Conservation (phyloP, 2,797 vertebrate species). For the Spea hammondii region DNA sequence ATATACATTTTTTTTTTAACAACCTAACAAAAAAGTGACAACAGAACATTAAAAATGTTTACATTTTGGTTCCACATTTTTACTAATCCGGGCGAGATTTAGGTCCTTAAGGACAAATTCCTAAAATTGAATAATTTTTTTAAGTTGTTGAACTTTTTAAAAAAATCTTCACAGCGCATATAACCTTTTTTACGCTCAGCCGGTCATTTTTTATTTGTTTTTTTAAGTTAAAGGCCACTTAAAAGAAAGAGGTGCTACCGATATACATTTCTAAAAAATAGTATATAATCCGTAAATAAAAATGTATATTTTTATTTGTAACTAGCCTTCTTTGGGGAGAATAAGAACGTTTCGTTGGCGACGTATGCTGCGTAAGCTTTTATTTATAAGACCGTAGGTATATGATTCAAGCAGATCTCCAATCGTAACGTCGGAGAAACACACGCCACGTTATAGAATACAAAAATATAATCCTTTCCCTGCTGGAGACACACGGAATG, state of each 20-base stretch:
- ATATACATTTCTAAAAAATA: background rate
- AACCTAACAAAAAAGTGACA: too few species aligned
- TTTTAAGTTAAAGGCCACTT: background rate
- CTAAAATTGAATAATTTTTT: too few species aligned
- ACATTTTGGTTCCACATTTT: too few species aligned
- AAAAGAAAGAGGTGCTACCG: background rate
- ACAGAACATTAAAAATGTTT: too few species aligned
- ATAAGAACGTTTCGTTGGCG: constrained; percentile 58
- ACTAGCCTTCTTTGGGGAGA: constrained; percentile 57
- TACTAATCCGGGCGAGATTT: too few species aligned
- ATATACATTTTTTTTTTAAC: background rate
- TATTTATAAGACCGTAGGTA: constrained; percentile 53
- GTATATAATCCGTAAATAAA: background rate
- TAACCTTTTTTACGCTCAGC: too few species aligned
- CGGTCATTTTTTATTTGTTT: too few species aligned
- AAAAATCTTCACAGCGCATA: too few species aligned
- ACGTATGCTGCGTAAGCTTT: constrained; percentile 28
- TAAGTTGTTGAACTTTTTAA: too few species aligned
- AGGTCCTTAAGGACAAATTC: too few species aligned
- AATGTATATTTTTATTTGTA: background rate
- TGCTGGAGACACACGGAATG: background rate
- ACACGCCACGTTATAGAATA: constrained; percentile 80
- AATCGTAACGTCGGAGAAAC: constrained; percentile 88
- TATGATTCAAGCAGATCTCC: constrained; percentile 69
- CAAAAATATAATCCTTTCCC: constrained; percentile 66